Percentiles rank a stretch among this genome's conserved stretches.
These are phyloP conservation scores for Molanna angustata DNA, from an alignment of 2,888 invertebrate genomes.

Conservation along the genomic window DNA sequence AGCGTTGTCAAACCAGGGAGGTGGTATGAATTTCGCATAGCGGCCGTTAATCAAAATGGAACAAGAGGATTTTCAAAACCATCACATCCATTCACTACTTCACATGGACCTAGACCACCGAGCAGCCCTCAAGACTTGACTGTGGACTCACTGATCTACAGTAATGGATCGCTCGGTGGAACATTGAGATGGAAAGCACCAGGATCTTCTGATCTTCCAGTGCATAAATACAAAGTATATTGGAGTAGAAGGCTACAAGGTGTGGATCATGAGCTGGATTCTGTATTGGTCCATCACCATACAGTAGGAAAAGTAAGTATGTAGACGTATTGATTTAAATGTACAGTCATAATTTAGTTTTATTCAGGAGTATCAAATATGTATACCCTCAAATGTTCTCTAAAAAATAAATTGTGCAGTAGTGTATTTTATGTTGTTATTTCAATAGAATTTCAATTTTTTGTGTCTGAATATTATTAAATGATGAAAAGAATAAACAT, in stretches of 20 bases:
- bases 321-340: too few species aligned
- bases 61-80: slow-evolving; percentile 68
- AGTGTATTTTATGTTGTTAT: too few species aligned
- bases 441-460: too few species aligned
- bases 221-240: slow-evolving; percentile 68
- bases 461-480: too few species aligned
- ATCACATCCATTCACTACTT: slow-evolving; percentile 57
- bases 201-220: slow-evolving; percentile 68
- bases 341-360: too few species aligned
- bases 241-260: slow-evolving; percentile 70
- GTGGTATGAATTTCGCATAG: slow-evolving; percentile 79
- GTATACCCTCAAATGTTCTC: too few species aligned
- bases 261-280: slow-evolving; percentile 56
- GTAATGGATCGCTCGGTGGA: slow-evolving; percentile 50
- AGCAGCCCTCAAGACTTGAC: slow-evolving; percentile 60
- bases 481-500: too few species aligned
- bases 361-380: too few species aligned
- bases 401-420: too few species aligned
- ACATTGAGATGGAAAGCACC: slow-evolving; percentile 69
- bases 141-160: slow-evolving; percentile 46
- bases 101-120: slow-evolving; percentile 60
- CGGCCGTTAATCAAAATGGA: slow-evolving; percentile 69
- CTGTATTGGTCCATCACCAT: slow-evolving; percentile 62
- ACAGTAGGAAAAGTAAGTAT: slow-evolving; percentile 60
- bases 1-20: slow-evolving; percentile 63